Evolutionary conservation across 2,113 vertebrate genomes (phyloP).

Genomic region (Sinocyclocheilus anshuiensis): DNA sequence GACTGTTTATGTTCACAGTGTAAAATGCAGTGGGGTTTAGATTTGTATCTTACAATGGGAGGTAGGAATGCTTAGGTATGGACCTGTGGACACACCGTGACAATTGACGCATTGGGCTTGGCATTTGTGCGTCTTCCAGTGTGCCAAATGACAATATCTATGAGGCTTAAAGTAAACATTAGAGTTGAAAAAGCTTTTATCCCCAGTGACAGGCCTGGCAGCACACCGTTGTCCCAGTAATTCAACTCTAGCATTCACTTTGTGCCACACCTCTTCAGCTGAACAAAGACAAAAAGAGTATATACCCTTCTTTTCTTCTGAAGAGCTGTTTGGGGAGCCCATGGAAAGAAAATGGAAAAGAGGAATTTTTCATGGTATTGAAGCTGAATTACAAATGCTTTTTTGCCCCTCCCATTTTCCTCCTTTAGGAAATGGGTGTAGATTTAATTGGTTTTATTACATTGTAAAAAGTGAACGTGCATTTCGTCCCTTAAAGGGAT

Average conservation of each 20-base stretch:
- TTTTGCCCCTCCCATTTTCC: slow-evolving; percentile 39
- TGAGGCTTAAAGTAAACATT: slow-evolving; percentile 53
- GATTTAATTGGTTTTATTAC: slow-evolving; percentile 38
- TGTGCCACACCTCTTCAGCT: slow-evolving; percentile 48
- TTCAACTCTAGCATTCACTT: slow-evolving; percentile 47
- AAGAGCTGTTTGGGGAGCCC: slow-evolving; percentile 38
- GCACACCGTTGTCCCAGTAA: slow-evolving; percentile 55
- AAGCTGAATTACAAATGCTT: slow-evolving; percentile 36
- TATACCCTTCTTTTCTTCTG: slow-evolving; percentile 41
- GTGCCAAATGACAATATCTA: slow-evolving; percentile 52
- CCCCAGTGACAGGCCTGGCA: slow-evolving; percentile 52
- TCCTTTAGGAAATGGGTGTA: slow-evolving; percentile 43
- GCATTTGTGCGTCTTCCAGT: slow-evolving; percentile 27
- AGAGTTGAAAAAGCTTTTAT: slow-evolving; percentile 52
- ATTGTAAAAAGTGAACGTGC: neutral
- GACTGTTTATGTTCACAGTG: slow-evolving; percentile 19
- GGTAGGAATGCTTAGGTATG: slow-evolving; percentile 21
- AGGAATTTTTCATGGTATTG: slow-evolving; percentile 27
- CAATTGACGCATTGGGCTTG: slow-evolving; percentile 41
- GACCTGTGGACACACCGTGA: slow-evolving; percentile 25
- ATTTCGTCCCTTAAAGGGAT: neutral
- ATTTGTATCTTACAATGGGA: slow-evolving; percentile 31
- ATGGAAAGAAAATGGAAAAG: slow-evolving; percentile 38
- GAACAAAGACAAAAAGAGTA: slow-evolving; percentile 27
- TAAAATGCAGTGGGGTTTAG: slow-evolving; percentile 1